Base-by-base conservation (phyloP, 1,140 invertebrate genomes). In the Globodera rostochiensis region DNA sequence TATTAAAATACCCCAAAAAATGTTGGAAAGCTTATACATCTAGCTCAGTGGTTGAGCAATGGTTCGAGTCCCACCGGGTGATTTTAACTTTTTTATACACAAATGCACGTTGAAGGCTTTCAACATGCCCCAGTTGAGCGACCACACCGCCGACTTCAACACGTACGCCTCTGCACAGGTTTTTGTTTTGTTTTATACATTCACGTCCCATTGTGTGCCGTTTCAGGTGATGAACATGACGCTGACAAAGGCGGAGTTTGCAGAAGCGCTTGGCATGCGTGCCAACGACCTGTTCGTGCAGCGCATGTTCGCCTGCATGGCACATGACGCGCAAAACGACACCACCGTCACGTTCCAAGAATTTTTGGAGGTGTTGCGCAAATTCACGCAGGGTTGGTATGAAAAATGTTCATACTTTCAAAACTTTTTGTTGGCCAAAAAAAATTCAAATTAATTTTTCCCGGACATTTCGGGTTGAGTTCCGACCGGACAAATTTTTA, bases 251-350 rank as follows among this genome's bases (percentile, higher is more conserved):
- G 93, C 94, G 60, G 97, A 99, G 91, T 98, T 99, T 91, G 97
- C 97, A 0, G 95, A 94, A 80, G 97, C 97, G 0, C 91, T 99
- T 6, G 97, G 96, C 25, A 98, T 99, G 95, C 95, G 95, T 90
- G 91, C 94, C 0, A 95, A 97, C 88, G 96, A 96, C 46, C 94
- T 98, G 15, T 99, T 99, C 91, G 96, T 99, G 0, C 94, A 96
- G 84, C 95, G 98, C 91, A 98, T 99, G 96, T 99, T 99, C 90
- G 96, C 96, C 85, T 96, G 98, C 84, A 96, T 98, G 0, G 96
- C 98, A 90, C 97, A 97, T 87, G 95, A 78, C 70, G 66, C 77
- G 19, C 49, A 70, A 36, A 78, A 78, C 21, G 77, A 78, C 50
- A 78, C 60, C 95, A 75, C 66, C 25, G 78, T 74, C 67, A 96